These are phyloP conservation scores for Carlito syrichta DNA, from an alignment of 2,113 vertebrate genomes.

Conservation along the genomic window DNA sequence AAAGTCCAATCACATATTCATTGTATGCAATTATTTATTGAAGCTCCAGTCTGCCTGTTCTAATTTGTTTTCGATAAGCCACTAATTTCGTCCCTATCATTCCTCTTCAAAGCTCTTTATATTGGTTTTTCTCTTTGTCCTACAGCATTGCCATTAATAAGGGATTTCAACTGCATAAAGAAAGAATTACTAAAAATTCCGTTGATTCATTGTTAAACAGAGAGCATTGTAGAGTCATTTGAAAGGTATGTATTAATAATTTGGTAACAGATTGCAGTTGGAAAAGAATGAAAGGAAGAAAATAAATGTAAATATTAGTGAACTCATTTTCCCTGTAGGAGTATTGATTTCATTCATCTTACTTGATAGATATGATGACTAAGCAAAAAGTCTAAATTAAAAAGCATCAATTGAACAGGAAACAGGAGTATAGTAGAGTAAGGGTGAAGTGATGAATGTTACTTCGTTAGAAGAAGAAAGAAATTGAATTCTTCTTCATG, in stretches of 20 bases:
- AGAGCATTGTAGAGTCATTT: slow-evolving; percentile 26
- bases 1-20: slow-evolving; percentile 41
- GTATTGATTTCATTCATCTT: slow-evolving; percentile 73
- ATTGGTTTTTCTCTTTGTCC: slow-evolving; percentile 51
- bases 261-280: slow-evolving; percentile 23
- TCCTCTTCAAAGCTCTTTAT: not conserved
- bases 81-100: slow-evolving; percentile 13
- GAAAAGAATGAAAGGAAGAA: slow-evolving; percentile 51
- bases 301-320: slow-evolving; percentile 67
- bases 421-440: not conserved
- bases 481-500: slow-evolving; percentile 65
- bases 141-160: slow-evolving; percentile 44
- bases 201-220: slow-evolving; percentile 19
- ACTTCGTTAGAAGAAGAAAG: slow-evolving; percentile 67
- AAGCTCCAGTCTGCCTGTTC: slow-evolving; percentile 22
- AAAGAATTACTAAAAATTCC: slow-evolving; percentile 49
- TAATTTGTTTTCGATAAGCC: slow-evolving; percentile 44
- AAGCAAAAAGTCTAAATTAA: slow-evolving; percentile 66
- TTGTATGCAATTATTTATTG: slow-evolving; percentile 41
- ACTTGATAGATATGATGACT: slow-evolving; percentile 66
- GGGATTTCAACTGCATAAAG: slow-evolving; percentile 12
- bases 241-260: slow-evolving; percentile 18
- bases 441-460: slow-evolving; percentile 71
- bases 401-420: slow-evolving; percentile 61
- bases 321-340: slow-evolving; percentile 39